Evolutionary conservation across 2,113 vertebrate genomes (phyloP).

Genomic region (Thomomys bottae): DNA sequence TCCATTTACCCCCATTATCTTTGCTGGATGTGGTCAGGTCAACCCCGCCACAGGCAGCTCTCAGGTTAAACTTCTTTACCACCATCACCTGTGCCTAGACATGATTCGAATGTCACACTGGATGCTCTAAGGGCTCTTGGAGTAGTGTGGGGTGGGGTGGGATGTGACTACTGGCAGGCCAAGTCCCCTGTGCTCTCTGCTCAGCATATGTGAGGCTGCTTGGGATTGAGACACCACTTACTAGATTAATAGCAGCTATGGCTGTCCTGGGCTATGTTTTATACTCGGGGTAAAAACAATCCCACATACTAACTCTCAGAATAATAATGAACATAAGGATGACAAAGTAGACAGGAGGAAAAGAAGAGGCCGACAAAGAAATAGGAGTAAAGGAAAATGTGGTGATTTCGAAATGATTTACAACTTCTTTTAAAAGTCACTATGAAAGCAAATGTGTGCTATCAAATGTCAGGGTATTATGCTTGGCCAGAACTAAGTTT

Average conservation of each 20-base stretch:
- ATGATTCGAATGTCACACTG: neutral
- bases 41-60: neutral
- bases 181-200: neutral
- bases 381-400: neutral
- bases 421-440: neutral
- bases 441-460: neutral
- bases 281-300: neutral
- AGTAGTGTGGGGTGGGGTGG: accelerated
- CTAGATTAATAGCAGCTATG: neutral
- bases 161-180: too few species aligned
- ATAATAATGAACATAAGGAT: neutral
- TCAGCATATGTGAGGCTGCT: neutral
- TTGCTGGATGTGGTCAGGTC: neutral
- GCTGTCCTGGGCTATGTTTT: neutral
- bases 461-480: neutral
- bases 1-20: neutral
- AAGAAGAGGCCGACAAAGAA: neutral
- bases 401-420: neutral
- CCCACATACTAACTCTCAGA: neutral
- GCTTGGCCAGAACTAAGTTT: neutral
- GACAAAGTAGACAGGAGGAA: neutral
- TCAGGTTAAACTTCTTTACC: neutral
- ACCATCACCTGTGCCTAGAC: neutral
- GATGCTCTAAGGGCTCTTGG: neutral
- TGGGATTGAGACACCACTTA: neutral